Conservation (phyloP, 2,888 invertebrate species). For the Ectropis crepuscularia region DNA sequence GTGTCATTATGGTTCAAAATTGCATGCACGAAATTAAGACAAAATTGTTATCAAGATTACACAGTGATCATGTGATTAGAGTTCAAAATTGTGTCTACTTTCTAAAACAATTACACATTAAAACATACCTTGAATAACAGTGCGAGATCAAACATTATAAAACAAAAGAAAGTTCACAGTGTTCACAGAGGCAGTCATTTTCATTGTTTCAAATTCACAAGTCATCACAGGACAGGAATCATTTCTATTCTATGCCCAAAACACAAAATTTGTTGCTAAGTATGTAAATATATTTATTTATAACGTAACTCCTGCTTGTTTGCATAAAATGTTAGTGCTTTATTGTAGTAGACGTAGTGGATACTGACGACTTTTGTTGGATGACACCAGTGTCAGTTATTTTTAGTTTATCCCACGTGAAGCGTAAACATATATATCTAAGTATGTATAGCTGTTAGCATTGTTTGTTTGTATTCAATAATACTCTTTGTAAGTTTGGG, state of each 20-base stretch:
- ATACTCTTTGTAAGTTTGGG: conserved; percentile 27
- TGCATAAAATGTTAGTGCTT: conserved; percentile 15
- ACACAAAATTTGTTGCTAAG: conserved; percentile 5
- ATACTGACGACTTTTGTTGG: conserved; percentile 17
- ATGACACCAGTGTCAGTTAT: conserved; percentile 64
- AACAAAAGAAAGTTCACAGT: conserved; percentile 22
- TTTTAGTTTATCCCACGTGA: conserved; percentile 76
- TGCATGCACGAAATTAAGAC: conserved; percentile 2
- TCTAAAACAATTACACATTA: conserved; percentile 21
- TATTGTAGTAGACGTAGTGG: conserved; percentile 2
- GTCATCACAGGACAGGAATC: conserved; percentile 19
- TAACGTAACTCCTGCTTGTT: conserved; percentile 15
- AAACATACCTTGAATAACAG: conserved; percentile 40
- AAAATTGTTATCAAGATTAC: conserved; percentile 4
- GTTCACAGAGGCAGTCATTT: conserved; percentile 7
- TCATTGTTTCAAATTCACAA: conserved; percentile 29
- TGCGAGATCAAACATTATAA: conserved; percentile 42
- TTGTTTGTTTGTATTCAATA: conserved; percentile 44
- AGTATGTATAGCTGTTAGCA: conserved; percentile 51
- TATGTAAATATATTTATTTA: conserved; percentile 7
- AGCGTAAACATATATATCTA: conserved; percentile 51
- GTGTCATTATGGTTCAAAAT: neutral
- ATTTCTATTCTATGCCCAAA: conserved; percentile 10
- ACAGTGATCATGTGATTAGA: conserved; percentile 13
- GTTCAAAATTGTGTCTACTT: conserved; percentile 12